phyloP scores from a whole-genome alignment of 1,140 invertebrate species.

The Temnothorax curvispinosus region DNA sequence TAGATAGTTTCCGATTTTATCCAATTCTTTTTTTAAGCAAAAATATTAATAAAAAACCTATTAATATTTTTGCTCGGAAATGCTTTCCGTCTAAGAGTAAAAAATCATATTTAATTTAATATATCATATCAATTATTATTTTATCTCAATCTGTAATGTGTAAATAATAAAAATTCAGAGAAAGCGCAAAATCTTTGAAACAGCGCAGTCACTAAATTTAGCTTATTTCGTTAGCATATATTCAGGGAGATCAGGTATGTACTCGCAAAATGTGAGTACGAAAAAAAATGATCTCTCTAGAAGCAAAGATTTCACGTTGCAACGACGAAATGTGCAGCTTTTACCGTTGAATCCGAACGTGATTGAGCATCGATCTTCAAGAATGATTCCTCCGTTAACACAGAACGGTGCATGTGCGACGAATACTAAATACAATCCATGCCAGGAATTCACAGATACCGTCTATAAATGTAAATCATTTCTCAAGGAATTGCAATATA shows the following conservation, averaged over 20 bases:
- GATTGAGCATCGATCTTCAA: not conserved
- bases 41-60: not conserved
- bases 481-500: constrained; percentile 54
- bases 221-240: constrained; percentile 1
- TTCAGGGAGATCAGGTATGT: not conserved
- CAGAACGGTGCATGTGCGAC: not conserved
- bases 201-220: not conserved
- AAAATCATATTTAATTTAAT: not conserved
- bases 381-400: not conserved
- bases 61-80: not conserved
- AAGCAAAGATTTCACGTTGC: constrained; percentile 56
- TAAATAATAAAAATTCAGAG: not conserved
- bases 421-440: not conserved
- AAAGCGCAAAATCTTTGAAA: not conserved
- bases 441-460: constrained; percentile 41
- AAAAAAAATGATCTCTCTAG: constrained; percentile 15
- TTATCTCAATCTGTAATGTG: not conserved
- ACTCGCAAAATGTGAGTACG: not conserved
- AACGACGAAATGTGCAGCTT: constrained; percentile 3
- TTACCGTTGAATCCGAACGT: not conserved
- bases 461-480: constrained; percentile 62
- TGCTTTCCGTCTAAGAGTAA: not conserved
- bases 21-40: not conserved
- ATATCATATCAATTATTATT: not conserved
- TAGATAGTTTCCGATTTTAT: not conserved